Evolutionary conservation across 2,888 invertebrate genomes (phyloP).

Genomic region (Pyralis farinalis): DNA sequence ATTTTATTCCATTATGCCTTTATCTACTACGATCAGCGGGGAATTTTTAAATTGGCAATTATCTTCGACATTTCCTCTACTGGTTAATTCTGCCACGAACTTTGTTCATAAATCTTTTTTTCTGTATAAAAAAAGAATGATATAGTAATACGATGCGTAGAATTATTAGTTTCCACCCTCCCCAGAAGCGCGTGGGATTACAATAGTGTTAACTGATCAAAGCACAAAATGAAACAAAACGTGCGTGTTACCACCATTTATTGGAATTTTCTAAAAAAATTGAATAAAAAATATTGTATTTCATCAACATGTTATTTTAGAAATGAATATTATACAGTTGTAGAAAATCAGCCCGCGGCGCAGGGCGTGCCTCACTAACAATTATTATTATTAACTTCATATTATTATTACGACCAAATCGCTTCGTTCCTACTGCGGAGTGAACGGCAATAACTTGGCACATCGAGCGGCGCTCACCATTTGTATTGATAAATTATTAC

Average conservation of each 20-base stretch:
- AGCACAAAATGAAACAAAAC: constrained; percentile 39
- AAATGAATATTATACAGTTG: constrained; percentile 75
- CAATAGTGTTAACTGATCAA: too few species aligned
- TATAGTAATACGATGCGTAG: too few species aligned
- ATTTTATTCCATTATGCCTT: too few species aligned
- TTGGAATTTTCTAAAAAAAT: constrained; percentile 79
- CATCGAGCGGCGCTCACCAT: not conserved
- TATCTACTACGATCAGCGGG: too few species aligned
- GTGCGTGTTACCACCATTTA: constrained; percentile 74
- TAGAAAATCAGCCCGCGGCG: constrained; percentile 59
- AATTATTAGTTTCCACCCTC: too few species aligned
- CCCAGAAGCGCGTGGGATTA: too few species aligned
- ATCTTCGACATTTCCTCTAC: too few species aligned
- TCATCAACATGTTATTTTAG: constrained; percentile 76
- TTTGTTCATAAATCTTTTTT: too few species aligned
- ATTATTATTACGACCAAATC: constrained; percentile 23
- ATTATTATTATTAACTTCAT: constrained; percentile 19
- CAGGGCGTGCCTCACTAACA: constrained; percentile 31
- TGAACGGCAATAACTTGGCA: not conserved
- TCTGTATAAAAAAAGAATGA: too few species aligned
- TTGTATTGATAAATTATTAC: not conserved
- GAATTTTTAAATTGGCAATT: too few species aligned
- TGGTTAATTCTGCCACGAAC: too few species aligned
- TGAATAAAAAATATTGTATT: constrained; percentile 81
- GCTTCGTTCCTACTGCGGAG: not conserved